phyloP scores from a whole-genome alignment of 2,888 invertebrate species.

The Drosophila hamatofila region DNA sequence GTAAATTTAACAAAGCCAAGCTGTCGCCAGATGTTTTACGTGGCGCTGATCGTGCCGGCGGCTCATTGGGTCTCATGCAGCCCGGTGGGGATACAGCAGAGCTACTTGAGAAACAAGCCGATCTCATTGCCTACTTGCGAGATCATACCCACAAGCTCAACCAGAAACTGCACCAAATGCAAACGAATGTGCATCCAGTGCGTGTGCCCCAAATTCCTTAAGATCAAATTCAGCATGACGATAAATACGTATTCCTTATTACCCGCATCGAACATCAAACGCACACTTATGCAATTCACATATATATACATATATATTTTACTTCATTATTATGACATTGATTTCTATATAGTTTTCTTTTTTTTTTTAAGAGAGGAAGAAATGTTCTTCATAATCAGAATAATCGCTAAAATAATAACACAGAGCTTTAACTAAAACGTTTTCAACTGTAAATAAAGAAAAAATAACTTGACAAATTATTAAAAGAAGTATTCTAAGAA shows the following conservation, averaged over 20 bases:
- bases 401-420: slow-evolving; percentile 26
- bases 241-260: slow-evolving; percentile 38
- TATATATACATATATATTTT: slow-evolving; percentile 16
- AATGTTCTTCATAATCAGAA: slow-evolving; percentile 45
- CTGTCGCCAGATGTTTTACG: slow-evolving; percentile 88
- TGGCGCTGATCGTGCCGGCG: slow-evolving; percentile 84
- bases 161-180: slow-evolving; percentile 88
- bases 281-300: background rate
- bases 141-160: slow-evolving; percentile 89
- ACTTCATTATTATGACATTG: slow-evolving; percentile 23
- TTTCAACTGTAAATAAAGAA: slow-evolving; percentile 47
- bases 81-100: slow-evolving; percentile 87
- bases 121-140: slow-evolving; percentile 89
- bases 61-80: slow-evolving; percentile 84
- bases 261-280: slow-evolving; percentile 16
- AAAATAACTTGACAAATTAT: slow-evolving; percentile 2
- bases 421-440: slow-evolving; percentile 22
- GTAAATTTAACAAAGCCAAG: slow-evolving; percentile 87
- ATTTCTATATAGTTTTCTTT: slow-evolving; percentile 32
- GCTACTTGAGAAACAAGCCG: slow-evolving; percentile 90
- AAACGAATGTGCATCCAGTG: slow-evolving; percentile 85
- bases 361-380: slow-evolving; percentile 39
- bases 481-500: slow-evolving; percentile 12
- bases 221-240: slow-evolving; percentile 9
- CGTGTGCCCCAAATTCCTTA: slow-evolving; percentile 67